phyloP scores from a whole-genome alignment of 2,113 vertebrate genomes.

The Istiophorus platypterus region DNA sequence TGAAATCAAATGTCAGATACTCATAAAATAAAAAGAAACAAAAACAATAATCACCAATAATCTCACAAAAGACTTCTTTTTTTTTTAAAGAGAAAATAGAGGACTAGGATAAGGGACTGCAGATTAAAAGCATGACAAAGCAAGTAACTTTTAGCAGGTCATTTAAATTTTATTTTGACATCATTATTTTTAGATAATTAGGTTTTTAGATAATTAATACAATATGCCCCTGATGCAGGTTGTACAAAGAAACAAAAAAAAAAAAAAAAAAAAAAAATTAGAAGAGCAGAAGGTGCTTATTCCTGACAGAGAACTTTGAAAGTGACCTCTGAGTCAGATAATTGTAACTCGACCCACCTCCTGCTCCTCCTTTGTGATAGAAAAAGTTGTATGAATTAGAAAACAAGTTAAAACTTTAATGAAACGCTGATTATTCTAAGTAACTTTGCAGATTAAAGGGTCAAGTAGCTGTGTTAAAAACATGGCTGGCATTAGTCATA shows the following conservation, averaged over 20 bases:
- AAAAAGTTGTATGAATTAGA: constrained; percentile 17
- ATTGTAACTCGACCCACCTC: constrained; percentile 17
- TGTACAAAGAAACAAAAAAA: neutral
- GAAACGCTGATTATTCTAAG: neutral
- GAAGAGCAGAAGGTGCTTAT: constrained; percentile 27
- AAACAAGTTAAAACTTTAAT: constrained; percentile 14
- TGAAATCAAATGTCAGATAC: constrained; percentile 10
- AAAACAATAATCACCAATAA: neutral
- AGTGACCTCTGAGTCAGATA: constrained; percentile 53
- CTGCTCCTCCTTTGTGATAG: constrained; percentile 17
- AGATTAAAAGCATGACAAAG: constrained; percentile 23
- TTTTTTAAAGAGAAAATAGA: neutral
- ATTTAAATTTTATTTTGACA: constrained; percentile 39
- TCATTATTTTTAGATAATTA: constrained; percentile 54
- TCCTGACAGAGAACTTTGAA: constrained; percentile 54
- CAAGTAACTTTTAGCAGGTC: constrained; percentile 26
- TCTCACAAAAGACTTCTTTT: neutral
- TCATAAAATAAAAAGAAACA: neutral
- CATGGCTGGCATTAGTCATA: neutral
- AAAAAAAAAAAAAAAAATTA: neutral
- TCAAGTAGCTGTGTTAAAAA: neutral
- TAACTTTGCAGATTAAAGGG: constrained; percentile 5
- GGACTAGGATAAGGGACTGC: neutral
- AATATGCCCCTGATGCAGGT: constrained; percentile 21
- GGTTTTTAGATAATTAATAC: constrained; percentile 50